These are phyloP conservation scores for Aegithalos caudatus DNA, from an alignment of 2,113 vertebrate species.

Conservation along the genomic window DNA sequence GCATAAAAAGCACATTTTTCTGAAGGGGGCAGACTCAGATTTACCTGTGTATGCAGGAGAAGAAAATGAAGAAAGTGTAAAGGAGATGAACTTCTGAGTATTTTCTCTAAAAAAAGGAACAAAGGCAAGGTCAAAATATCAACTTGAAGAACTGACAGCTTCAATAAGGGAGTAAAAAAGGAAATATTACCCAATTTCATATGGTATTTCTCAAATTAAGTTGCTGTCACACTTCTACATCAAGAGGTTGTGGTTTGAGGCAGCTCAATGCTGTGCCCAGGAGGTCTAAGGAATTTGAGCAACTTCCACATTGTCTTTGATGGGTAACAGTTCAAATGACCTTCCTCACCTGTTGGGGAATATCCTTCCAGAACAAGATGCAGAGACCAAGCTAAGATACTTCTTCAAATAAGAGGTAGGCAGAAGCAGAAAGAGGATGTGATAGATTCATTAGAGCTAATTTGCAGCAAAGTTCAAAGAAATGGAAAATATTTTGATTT, in stretches of 20 bases:
- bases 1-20: neutral
- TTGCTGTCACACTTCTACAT: neutral
- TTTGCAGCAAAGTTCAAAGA: neutral
- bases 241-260: neutral
- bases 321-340: neutral
- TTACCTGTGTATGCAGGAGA: neutral
- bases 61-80: neutral
- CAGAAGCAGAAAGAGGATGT: neutral
- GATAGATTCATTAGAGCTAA: neutral
- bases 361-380: neutral
- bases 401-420: neutral
- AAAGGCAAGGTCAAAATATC: neutral
- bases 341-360: neutral
- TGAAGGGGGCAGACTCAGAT: neutral
- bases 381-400: neutral
- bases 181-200: neutral
- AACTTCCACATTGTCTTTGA: neutral
- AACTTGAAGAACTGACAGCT: neutral
- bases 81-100: neutral
- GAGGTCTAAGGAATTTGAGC: neutral
- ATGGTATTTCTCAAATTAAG: neutral
- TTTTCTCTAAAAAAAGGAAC: neutral
- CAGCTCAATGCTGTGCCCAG: neutral
- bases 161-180: neutral
- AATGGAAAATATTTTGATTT: neutral